phyloP scores from a whole-genome alignment of 2,797 vertebrate genomes.

The Artibeus lituratus region DNA sequence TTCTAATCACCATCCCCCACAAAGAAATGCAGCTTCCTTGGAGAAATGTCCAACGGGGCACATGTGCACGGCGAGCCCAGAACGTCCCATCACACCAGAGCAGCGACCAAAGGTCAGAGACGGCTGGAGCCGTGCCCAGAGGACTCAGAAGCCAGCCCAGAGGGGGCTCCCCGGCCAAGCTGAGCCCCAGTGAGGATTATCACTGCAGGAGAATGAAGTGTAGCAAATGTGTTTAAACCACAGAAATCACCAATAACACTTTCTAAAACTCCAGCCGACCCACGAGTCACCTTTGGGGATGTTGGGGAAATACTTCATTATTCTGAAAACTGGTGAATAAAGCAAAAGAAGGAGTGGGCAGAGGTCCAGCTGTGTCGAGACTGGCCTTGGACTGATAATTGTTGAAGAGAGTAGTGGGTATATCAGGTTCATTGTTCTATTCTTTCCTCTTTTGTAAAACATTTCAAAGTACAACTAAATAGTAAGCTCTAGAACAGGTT shows the following conservation, averaged over 20 bases:
- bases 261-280: neutral
- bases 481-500: neutral
- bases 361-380: neutral
- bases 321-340: neutral
- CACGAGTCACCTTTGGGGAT: neutral
- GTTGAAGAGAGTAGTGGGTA: neutral
- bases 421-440: neutral
- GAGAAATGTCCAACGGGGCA: neutral
- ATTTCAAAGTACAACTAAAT: neutral
- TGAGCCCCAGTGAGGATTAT: neutral
- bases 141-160: neutral
- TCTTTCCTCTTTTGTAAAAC: neutral
- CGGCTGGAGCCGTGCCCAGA: neutral
- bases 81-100: neutral
- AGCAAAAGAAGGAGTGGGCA: neutral
- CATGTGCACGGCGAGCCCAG: neutral
- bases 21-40: neutral
- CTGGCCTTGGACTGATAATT: neutral
- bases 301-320: neutral
- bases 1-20: neutral
- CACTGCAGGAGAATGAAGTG: neutral
- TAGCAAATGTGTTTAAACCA: neutral
- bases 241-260: neutral
- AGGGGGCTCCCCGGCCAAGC: neutral
- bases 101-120: neutral